phyloP scores from a whole-genome alignment of 2,797 vertebrate species.

The Danio albolineatus region DNA sequence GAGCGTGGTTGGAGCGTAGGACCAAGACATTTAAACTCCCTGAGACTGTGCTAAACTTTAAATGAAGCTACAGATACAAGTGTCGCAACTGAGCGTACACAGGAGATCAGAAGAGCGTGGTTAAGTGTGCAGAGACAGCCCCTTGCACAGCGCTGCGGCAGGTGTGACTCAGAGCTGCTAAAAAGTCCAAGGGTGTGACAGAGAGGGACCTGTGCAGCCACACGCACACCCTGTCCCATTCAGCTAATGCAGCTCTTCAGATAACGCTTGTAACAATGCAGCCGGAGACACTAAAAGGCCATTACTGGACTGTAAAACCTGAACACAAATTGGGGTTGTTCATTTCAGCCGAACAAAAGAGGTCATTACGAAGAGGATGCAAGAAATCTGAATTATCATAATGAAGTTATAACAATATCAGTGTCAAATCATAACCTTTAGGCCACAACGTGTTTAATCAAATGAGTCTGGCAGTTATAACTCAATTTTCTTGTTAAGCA shows the following conservation, averaged over 20 bases:
- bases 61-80: slow-evolving; percentile 11
- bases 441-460: slow-evolving; percentile 8
- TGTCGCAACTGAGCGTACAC: neutral
- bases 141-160: slow-evolving; percentile 65
- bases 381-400: slow-evolving; percentile 3
- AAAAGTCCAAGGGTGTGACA: slow-evolving; percentile 52
- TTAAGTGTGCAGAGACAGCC: slow-evolving; percentile 54
- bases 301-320: slow-evolving; percentile 64
- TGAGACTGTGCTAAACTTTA: slow-evolving; percentile 27
- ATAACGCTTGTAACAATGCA: slow-evolving; percentile 65
- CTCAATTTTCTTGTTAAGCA: slow-evolving; percentile 58
- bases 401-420: neutral
- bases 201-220: slow-evolving; percentile 56
- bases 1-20: neutral
- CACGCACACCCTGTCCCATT: slow-evolving; percentile 63
- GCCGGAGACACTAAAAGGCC: slow-evolving; percentile 66
- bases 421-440: slow-evolving; percentile 19
- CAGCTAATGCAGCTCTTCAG: slow-evolving; percentile 70
- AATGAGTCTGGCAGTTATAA: slow-evolving; percentile 41
- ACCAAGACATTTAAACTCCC: neutral
- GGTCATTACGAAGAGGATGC: neutral
- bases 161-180: slow-evolving; percentile 63
- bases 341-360: neutral
- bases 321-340: slow-evolving; percentile 33
- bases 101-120: slow-evolving; percentile 24